Evolutionary conservation across 53 echinoderm and acorn worm species (phyloP).

Genomic region (Hippasteria phrygiana): DNA sequence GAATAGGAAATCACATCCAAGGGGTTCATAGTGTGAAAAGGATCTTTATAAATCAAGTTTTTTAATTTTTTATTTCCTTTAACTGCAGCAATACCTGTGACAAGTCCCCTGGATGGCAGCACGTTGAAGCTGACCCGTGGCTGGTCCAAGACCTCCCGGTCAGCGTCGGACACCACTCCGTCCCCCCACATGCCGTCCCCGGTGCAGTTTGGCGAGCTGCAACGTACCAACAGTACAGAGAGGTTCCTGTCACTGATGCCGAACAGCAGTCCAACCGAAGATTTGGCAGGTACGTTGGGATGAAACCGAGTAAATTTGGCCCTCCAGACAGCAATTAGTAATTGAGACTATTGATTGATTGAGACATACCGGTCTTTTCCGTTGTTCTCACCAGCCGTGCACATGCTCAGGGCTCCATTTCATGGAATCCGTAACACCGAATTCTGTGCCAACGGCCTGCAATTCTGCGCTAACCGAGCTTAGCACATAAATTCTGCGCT

Average conservation of each 20-base stretch:
- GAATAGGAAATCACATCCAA: too few relatives aligned
- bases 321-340: not conserved
- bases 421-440: too few relatives aligned
- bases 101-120: constrained; percentile 26
- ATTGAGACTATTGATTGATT: too few relatives aligned
- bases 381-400: too few relatives aligned
- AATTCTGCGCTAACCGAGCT: too few relatives aligned
- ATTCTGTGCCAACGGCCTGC: too few relatives aligned
- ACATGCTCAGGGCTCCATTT: too few relatives aligned
- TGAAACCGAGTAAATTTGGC: not conserved
- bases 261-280: constrained; percentile 79
- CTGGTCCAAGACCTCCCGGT: constrained; percentile 44
- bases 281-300: constrained; percentile 62
- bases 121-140: constrained; percentile 22
- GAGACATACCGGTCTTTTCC: too few relatives aligned
- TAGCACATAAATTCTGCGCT: too few relatives aligned
- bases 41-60: too few relatives aligned
- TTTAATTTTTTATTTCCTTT: too few relatives aligned
- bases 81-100: constrained; percentile 30
- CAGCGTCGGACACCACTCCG: constrained; percentile 63
- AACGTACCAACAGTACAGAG: constrained; percentile 68
- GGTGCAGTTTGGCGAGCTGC: constrained; percentile 63
- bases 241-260: constrained; percentile 73
- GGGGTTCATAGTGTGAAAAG: too few relatives aligned
- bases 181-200: constrained; percentile 60